Conservation (phyloP, 1,140 invertebrate genomes). For the Dendrolimus punctatus region DNA sequence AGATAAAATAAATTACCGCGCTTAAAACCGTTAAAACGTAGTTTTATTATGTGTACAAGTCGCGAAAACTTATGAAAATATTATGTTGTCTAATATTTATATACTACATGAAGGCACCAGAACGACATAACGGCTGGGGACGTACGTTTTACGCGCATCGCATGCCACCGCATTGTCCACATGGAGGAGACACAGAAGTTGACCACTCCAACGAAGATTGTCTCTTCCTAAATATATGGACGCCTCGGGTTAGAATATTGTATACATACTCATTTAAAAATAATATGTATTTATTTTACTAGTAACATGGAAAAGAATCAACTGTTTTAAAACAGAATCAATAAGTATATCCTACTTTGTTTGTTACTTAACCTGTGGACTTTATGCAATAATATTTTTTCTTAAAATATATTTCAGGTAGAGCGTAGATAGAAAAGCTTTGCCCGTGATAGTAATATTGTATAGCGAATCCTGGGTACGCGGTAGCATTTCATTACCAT, state of each 20-base stretch:
- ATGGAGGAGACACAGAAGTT: constrained; percentile 25
- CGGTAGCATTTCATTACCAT: constrained; percentile 61
- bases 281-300: too few species aligned
- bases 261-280: not conserved
- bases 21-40: too few species aligned
- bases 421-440: constrained; percentile 70
- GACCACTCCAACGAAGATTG: constrained; percentile 54
- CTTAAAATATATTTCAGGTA: constrained; percentile 51
- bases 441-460: constrained; percentile 75
- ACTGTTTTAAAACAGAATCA: too few species aligned
- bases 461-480: constrained; percentile 70
- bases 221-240: constrained; percentile 60
- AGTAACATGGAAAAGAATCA: too few species aligned
- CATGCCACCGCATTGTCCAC: constrained; percentile 51
- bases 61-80: too few species aligned
- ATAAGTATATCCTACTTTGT: too few species aligned
- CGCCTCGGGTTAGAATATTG: constrained; percentile 37
- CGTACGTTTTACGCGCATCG: constrained; percentile 53
- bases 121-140: constrained; percentile 51
- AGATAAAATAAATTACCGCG: too few species aligned
- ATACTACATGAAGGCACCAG: constrained; percentile 35
- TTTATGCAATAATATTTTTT: not conserved
- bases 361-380: too few species aligned
- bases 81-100: not conserved
- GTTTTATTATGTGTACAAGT: too few species aligned